These are phyloP conservation scores for Centrocercus urophasianus DNA, from an alignment of 2,113 vertebrate genomes.

Conservation along the genomic window DNA sequence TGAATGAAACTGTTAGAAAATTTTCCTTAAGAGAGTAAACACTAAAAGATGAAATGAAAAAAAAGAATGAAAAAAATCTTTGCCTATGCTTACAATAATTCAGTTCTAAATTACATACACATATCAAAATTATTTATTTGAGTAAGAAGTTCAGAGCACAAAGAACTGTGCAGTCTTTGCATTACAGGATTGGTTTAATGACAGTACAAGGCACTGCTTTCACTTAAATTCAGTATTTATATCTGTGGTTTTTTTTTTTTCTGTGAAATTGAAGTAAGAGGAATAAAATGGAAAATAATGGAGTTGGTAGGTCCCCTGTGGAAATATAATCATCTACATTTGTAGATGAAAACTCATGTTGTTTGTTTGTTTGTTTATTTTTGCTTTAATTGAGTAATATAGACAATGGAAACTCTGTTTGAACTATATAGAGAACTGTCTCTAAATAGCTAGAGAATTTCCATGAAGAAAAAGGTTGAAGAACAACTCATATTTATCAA, in stretches of 20 bases:
- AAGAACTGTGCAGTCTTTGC: background rate
- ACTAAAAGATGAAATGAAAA: background rate
- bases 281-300: background rate
- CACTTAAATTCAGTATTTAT: background rate
- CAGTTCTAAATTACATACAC: slow-evolving; percentile 11
- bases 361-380: too few species aligned
- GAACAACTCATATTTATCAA: background rate
- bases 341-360: background rate
- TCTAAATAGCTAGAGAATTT: background rate
- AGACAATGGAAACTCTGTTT: background rate
- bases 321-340: background rate
- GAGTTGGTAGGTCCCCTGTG: background rate
- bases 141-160: background rate
- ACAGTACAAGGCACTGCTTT: background rate
- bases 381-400: background rate
- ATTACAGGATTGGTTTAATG: background rate
- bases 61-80: background rate
- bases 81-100: background rate
- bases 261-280: background rate
- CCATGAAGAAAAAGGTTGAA: background rate
- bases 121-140: background rate
- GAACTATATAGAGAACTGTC: background rate
- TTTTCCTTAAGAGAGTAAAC: background rate
- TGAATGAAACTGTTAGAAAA: background rate
- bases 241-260: background rate